phyloP scores from a whole-genome alignment of 30 jellyfish, hydroid and myxozoan species.

The Hydra vulgaris region DNA sequence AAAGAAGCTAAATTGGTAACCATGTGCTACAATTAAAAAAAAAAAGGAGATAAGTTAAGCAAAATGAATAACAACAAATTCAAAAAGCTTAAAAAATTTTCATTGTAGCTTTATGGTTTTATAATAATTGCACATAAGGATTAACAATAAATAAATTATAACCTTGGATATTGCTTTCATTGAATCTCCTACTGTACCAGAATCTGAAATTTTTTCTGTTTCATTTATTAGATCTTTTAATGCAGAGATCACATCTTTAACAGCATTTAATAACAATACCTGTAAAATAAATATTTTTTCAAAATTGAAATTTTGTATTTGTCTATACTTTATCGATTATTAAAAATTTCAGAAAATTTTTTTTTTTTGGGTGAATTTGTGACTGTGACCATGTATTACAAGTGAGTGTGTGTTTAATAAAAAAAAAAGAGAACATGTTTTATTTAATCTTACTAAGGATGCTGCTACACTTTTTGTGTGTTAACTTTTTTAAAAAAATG shows the following conservation, averaged over 20 bases:
- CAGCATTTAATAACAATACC: conserved; percentile 84
- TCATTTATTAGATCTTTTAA: conserved; percentile 55
- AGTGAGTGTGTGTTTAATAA: too few relatives aligned
- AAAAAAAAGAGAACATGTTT: too few relatives aligned
- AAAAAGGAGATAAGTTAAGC: neutral
- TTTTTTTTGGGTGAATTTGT: too few relatives aligned
- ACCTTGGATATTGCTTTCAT: conserved; percentile 75
- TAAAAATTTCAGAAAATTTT: too few relatives aligned
- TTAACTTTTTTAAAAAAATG: too few relatives aligned
- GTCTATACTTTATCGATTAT: too few relatives aligned
- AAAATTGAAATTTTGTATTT: too few relatives aligned
- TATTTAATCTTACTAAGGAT: too few relatives aligned
- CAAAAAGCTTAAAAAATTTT: neutral
- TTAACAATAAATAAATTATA: neutral
- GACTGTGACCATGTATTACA: too few relatives aligned
- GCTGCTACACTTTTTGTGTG: too few relatives aligned
- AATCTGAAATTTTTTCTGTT: conserved; percentile 46
- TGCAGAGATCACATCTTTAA: conserved; percentile 76
- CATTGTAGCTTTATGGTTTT: neutral
- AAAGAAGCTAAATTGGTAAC: conserved; percentile 66
- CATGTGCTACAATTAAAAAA: conserved; percentile 38
- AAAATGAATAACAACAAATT: neutral
- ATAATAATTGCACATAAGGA: neutral
- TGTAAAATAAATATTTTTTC: conserved; percentile 13
- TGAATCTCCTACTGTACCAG: conserved; percentile 56